Conservation (phyloP, 2,888 invertebrate genomes). For the Xestia c-nigrum region DNA sequence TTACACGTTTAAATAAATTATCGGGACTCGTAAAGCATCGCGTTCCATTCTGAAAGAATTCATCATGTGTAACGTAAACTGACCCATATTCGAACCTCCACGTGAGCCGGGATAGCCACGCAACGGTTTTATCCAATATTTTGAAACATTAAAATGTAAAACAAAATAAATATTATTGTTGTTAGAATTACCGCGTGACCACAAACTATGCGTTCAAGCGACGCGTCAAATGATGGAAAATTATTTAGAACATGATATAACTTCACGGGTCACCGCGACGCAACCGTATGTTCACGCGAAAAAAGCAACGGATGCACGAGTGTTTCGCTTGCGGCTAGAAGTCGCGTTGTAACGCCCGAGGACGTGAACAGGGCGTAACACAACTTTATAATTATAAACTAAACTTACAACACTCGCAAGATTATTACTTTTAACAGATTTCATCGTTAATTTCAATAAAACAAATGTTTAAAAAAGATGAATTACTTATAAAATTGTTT, state of each 20-base stretch:
- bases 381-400: background rate
- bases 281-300: background rate
- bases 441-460: slow-evolving; percentile 31
- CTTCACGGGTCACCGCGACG: background rate
- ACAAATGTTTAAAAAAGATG: slow-evolving; percentile 26
- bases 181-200: background rate
- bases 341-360: background rate
- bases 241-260: background rate
- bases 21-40: slow-evolving; percentile 54
- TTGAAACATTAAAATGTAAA: slow-evolving; percentile 50
- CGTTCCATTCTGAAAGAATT: slow-evolving; percentile 63
- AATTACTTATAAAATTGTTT: slow-evolving; percentile 27
- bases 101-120: slow-evolving; percentile 11
- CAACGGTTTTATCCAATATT: slow-evolving; percentile 53
- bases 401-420: background rate
- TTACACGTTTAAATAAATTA: slow-evolving; percentile 65
- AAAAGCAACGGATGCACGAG: too few relatives aligned
- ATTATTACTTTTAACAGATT: slow-evolving; percentile 1
- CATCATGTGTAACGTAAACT: slow-evolving; percentile 64
- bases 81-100: slow-evolving; percentile 53
- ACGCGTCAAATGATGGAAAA: background rate
- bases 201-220: background rate
- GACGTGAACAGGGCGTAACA: background rate
- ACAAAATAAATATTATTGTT: slow-evolving; percentile 29
- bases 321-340: background rate